Evolutionary conservation across 2,888 invertebrate genomes (phyloP).

Genomic region (Agrypnus murinus): DNA sequence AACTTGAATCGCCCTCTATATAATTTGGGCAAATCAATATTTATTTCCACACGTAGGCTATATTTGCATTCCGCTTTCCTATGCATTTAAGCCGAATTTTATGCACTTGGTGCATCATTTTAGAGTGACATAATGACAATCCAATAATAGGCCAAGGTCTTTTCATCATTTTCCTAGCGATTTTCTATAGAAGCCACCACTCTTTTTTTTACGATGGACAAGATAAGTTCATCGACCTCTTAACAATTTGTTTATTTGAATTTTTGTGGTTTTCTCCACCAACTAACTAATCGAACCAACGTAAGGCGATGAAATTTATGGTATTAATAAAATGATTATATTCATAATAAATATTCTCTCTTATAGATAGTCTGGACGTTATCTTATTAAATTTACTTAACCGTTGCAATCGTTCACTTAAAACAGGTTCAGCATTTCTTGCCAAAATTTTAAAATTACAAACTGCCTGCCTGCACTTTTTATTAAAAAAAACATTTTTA

Average conservation of each 20-base stretch:
- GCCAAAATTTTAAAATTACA: conserved; percentile 15
- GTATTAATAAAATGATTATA: background rate
- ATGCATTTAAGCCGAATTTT: conserved; percentile 31
- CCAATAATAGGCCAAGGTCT: conserved; percentile 47
- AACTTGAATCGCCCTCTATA: conserved; percentile 30
- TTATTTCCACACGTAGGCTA: conserved; percentile 67
- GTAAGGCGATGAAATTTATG: background rate
- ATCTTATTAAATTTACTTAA: conserved; percentile 6
- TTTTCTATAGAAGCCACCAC: background rate
- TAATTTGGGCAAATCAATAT: conserved; percentile 61
- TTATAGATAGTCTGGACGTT: background rate
- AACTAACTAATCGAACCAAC: conserved; percentile 1
- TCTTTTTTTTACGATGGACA: background rate
- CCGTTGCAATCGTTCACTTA: background rate
- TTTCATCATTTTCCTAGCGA: conserved; percentile 13
- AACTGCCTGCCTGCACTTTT: background rate
- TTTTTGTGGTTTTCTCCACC: conserved; percentile 17
- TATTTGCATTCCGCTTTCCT: conserved; percentile 36
- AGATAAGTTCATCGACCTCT: conserved; percentile 12
- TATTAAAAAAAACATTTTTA: background rate
- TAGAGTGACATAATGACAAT: conserved; percentile 38
- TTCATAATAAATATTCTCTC: background rate
- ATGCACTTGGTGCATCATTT: conserved; percentile 35
- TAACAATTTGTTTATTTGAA: conserved; percentile 29
- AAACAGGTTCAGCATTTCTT: conserved; percentile 1